Base-by-base conservation (phyloP, 2,888 invertebrate genomes). In the Trilocha varians region DNA sequence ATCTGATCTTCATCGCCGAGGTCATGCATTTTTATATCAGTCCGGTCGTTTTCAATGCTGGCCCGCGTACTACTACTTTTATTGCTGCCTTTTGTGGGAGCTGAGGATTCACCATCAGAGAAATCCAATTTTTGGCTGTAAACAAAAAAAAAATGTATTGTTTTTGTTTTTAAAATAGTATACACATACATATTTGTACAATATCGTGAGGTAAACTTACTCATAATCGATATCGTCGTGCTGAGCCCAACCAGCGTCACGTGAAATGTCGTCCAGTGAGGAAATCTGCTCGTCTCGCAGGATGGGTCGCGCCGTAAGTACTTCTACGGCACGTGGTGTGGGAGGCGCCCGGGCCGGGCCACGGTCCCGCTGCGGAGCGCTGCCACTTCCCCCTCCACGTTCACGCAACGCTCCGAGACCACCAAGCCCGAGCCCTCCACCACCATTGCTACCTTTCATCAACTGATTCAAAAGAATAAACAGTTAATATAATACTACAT, bases 201-300 rank as follows among this genome's bases (percentile, higher is more conserved):
- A 16, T 9, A 13, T n/a, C 18, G 13, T 13, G 16, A 16, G 13
- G 5, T 38, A 6, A n/a, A 73, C 87, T 82, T 57, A 90, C 90
- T 95, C 95, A 70, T 97, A 97, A 80, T 97, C 97, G 68, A 97
- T 95, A 71, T 96, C 96, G 68, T 96, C 96, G 62, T 95, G 92
- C 55, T 93, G 92, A 44, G 95, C 94, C 98, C 98, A 98, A 49
- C 96, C 96, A 62, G 93, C 92, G 66, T 95, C 93, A 59, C 93
- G 91, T 36, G 94, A 90, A 55, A 97, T 93, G 67, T 96, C 94
- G 78, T 97, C 97, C 87, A 98, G 92, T 45, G 94, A 93, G 62
- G 93, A 94, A 59, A 98, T 88, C 75, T 97, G 96, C 70, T 97
- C 96, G 67, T 97, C 96, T 57, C 94, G 93, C 56, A 98, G 95